phyloP scores from a whole-genome alignment of 2,797 vertebrate genomes.

The Triplophysa bombifrons region DNA sequence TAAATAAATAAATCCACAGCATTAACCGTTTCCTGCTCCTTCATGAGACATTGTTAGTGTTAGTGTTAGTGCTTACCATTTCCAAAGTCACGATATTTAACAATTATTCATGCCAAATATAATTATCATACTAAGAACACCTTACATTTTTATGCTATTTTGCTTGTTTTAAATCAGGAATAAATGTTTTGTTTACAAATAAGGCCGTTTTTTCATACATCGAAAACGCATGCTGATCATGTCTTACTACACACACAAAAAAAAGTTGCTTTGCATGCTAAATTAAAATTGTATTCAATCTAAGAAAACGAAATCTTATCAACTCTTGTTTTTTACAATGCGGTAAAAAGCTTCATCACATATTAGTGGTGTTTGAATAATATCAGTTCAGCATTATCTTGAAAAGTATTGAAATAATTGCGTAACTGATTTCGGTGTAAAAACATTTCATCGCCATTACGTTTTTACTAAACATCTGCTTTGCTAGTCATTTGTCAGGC shows the following conservation, averaged over 20 bases:
- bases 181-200: too few relatives aligned
- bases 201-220: too few relatives aligned
- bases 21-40: background rate
- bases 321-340: too few relatives aligned
- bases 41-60: background rate
- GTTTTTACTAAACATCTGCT: slow-evolving; percentile 2
- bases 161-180: too few relatives aligned
- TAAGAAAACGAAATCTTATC: too few relatives aligned
- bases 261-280: background rate
- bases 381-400: too few relatives aligned
- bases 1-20: background rate
- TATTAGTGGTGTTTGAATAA: too few relatives aligned
- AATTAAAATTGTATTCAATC: background rate
- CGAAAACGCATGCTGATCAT: background rate
- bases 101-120: too few relatives aligned
- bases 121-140: background rate
- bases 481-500: slow-evolving; percentile 24
- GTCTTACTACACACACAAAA: too few relatives aligned
- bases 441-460: background rate
- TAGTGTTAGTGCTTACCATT: background rate
- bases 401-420: too few relatives aligned
- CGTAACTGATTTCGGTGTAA: background rate
- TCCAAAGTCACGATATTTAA: background rate
- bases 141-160: too few relatives aligned
- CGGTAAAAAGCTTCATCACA: too few relatives aligned